Evolutionary conservation across 2,797 vertebrate genomes (phyloP).

Genomic region (Threskiornis aethiopicus): DNA sequence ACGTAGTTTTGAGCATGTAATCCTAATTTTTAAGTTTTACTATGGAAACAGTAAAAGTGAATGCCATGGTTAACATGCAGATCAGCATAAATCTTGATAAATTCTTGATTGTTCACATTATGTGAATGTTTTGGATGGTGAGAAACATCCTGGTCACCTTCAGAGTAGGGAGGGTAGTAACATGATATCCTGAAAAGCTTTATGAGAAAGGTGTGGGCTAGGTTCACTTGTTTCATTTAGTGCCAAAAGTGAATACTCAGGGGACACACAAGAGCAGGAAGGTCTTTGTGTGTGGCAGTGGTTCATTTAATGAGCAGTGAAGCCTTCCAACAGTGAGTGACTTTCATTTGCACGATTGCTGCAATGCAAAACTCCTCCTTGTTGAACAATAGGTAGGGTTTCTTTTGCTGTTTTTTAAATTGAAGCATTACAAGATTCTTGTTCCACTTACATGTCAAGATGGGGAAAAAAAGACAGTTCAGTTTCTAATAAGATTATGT

Average conservation of each 20-base stretch:
- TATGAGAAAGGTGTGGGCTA: neutral
- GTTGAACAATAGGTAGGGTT: neutral
- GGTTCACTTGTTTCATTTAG: neutral
- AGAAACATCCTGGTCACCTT: neutral
- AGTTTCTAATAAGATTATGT: neutral
- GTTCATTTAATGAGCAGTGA: neutral
- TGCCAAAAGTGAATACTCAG: neutral
- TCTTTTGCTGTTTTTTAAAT: neutral
- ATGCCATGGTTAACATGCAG: neutral
- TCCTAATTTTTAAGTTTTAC: neutral
- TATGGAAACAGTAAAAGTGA: neutral
- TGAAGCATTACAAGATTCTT: neutral
- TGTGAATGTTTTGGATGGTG: neutral
- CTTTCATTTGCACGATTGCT: neutral
- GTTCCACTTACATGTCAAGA: neutral
- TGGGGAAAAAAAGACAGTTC: neutral
- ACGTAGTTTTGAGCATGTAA: neutral
- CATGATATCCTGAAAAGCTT: neutral
- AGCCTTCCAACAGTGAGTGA: neutral
- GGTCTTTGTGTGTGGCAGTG: fast-evolving
- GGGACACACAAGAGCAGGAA: neutral
- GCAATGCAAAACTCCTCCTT: neutral
- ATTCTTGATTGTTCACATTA: neutral
- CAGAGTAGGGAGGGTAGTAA: neutral
- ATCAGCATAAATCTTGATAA: neutral